Evolutionary conservation across 1,140 invertebrate species (phyloP).

Genomic region (Euura saliciscinereae): DNA sequence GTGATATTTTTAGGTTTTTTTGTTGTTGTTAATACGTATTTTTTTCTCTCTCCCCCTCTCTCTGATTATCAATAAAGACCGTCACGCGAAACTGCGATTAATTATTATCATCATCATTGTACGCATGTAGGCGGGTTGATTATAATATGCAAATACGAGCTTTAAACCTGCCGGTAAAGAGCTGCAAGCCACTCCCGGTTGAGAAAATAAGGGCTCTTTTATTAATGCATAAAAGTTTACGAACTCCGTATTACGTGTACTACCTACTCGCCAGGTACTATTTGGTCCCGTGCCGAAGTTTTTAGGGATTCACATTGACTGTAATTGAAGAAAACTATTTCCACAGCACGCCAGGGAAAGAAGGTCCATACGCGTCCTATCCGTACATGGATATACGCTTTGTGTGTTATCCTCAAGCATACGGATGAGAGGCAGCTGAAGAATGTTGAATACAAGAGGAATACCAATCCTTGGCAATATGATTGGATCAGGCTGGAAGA

Average conservation of each 20-base stretch:
- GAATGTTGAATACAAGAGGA: conserved; percentile 3
- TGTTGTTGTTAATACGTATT: neutral
- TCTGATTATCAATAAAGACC: neutral
- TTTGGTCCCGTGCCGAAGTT: neutral
- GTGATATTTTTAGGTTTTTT: neutral
- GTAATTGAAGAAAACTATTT: no score
- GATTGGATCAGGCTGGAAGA: conserved; percentile 5
- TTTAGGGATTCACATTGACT: no score
- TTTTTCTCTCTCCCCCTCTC: neutral
- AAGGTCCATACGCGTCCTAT: no score
- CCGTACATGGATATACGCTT: no score
- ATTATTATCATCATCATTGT: neutral
- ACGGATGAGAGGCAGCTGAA: neutral
- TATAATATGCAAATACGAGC: neutral
- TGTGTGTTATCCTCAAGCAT: no score
- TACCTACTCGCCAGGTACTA: neutral
- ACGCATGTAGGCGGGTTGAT: neutral
- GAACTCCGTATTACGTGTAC: neutral
- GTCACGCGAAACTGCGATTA: neutral
- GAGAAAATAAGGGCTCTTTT: neutral
- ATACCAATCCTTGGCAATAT: neutral
- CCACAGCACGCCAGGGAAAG: no score
- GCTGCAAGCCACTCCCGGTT: neutral
- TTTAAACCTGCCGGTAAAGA: no score
- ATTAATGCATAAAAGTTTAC: conserved; percentile 5